Evolutionary conservation across 2,113 vertebrate species (phyloP), one percentile per base, ranked within the genome.

Genomic region (Gymnorhina tibicen): DNA sequence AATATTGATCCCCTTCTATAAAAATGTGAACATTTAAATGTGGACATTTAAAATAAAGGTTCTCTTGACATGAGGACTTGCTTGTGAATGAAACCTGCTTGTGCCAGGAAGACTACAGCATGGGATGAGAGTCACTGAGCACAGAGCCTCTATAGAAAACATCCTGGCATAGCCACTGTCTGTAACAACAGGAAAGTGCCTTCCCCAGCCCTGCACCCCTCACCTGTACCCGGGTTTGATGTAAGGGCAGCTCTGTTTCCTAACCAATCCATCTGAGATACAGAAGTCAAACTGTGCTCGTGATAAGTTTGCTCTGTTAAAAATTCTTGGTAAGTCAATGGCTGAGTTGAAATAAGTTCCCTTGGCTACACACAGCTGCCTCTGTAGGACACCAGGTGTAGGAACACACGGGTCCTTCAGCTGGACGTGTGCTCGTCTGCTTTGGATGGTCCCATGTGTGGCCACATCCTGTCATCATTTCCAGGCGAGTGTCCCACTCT

Each of bases 391-490:
- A 32, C 8, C 50, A 59, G 60, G 64, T 67, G 13, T 16, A 46
- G 87, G 55, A 89, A 27, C 52, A 77, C 2, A 1, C 4, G 13
- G 62, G 19, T 76, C 37, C 74, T 83, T 30, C 49, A 46, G 55
- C 39, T 0, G 1, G n/a, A 9, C 6, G 1, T 26, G 82, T 62
- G 68, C 82, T 70, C 1, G 3, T 69, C 37, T 85, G 27, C 49
- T 53, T 24, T 19, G 24, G 16, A 10, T 58, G 63, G 28, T 37
- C 33, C 76, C 16, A 11, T 2, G 20, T 30, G 35, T 69, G 42
- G 21, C 46, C 50, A 16, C 0, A 0, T 85, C 62, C 67, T 63
- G 18, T 27, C 68, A 26, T 23, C 21, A 0, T 42, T 50, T 58
- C 60, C 72, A 50, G 50, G 30, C 7, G 1, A 37, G 16, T 64